Conservation (phyloP, 1,140 invertebrate species). For the Panagrolaimus sp. region DNA sequence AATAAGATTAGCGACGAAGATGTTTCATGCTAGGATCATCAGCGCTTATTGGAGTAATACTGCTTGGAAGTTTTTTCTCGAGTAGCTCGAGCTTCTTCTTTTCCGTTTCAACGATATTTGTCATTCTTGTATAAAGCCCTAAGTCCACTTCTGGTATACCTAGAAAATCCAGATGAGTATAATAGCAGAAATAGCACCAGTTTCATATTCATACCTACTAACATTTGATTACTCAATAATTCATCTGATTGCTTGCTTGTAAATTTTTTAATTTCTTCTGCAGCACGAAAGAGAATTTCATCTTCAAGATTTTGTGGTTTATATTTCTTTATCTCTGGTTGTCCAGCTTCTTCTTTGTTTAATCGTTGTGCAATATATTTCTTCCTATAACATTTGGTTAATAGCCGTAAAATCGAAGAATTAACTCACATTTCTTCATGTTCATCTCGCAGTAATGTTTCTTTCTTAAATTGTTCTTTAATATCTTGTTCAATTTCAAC, state of each 20-base stretch:
- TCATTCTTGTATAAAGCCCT: constrained; percentile 69
- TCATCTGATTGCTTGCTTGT: constrained; percentile 77
- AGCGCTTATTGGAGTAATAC: not conserved
- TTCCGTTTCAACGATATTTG: constrained; percentile 54
- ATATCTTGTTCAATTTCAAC: constrained; percentile 54
- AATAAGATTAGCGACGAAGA: constrained; percentile 7
- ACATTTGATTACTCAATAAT: constrained; percentile 99
- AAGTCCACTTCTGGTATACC: constrained; percentile 99
- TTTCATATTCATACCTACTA: constrained; percentile 99
- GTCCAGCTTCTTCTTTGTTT: not conserved
- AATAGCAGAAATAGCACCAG: too few species aligned
- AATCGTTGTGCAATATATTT: constrained; percentile 33
- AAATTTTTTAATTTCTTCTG: constrained; percentile 43
- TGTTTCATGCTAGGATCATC: constrained; percentile 1
- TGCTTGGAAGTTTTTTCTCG: constrained; percentile 5
- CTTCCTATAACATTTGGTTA: constrained; percentile 19
- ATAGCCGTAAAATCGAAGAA: not conserved
- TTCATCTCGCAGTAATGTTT: constrained; percentile 53
- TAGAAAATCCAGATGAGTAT: too few species aligned
- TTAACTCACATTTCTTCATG: constrained; percentile 54
- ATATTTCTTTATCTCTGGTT: constrained; percentile 2
- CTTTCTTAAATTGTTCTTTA: constrained; percentile 56
- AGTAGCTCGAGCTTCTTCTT: constrained; percentile 49
- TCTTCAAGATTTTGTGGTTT: constrained; percentile 27
- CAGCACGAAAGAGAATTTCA: constrained; percentile 40